Evolutionary conservation across 2,888 invertebrate species (phyloP), one percentile per base, ranked within the genome.

Genomic region (Theretra japonica): DNA sequence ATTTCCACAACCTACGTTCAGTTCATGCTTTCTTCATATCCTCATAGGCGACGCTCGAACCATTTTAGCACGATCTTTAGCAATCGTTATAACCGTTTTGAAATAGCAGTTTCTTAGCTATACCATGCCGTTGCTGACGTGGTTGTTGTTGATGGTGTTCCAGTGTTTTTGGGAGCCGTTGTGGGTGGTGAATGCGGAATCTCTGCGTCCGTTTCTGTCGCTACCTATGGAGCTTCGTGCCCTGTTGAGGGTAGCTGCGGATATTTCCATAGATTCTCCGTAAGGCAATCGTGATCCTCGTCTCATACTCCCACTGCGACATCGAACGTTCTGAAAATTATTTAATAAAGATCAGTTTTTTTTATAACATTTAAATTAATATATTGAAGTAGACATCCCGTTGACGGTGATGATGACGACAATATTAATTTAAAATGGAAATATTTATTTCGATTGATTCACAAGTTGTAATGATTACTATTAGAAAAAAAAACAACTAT

Each of bases 241-340:
- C 21, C 93, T 81, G 17, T 91, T 92, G 17, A 94, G 83, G 0
- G 93, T 90, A 0, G 94, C 90, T 3, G 94, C 94, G 0, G 94
- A 94, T 75, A 94, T 94, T 75, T 94, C 94, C 92, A 93, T 92
- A 25, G 94, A 94, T 74, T 94, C 94, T 0, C 94, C 94, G 82
- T 90, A 93, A 0, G 94, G 92, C 0, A 94, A 83, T 19, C 90
- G 86, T 2, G 94, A 94, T 21, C 93, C 93, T 25, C 92, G 86
- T 62, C 94, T 81, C 73, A 80, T 81, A 73, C 87, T 88, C 74
- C 90, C 89, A 73, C 84, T 83, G 73, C 90, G 86, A 78, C 86
- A 88, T 56, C 93, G 84, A 1, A 85, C 83, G 75, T 90, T 88
- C 94, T 94, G 85, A 23, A 73, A 73, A 60, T 7, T 25, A 59